A percentile compares a stretch with the other conserved stretches of the same genome.
phyloP scores from a whole-genome alignment of 2,797 vertebrate genomes.

The Pelodytes ibericus region DNA sequence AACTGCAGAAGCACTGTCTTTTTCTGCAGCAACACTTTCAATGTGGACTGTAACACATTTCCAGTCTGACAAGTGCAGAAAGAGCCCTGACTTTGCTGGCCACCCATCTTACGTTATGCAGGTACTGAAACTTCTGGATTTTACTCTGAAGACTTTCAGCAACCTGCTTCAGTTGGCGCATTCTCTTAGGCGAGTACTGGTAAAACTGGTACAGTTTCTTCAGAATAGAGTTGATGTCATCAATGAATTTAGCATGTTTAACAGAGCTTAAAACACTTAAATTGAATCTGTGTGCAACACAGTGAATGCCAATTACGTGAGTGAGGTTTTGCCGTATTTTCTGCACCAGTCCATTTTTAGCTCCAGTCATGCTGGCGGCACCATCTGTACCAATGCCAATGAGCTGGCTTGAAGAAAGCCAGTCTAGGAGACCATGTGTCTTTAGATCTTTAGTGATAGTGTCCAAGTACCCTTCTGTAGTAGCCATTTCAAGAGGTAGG shows the following conservation, averaged over 20 bases:
- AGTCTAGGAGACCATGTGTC: background rate
- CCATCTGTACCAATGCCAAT: slow-evolving; percentile 9
- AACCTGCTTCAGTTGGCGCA: background rate
- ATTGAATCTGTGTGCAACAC: slow-evolving; percentile 16
- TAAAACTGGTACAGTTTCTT: slow-evolving; percentile 12
- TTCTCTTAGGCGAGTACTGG: background rate
- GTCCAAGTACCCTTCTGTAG: background rate
- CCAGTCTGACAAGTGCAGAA: background rate
- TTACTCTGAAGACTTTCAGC: background rate
- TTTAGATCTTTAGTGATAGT: background rate
- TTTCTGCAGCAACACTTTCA: too few relatives aligned
- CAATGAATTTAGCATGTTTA: too few relatives aligned
- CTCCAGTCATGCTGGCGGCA: slow-evolving; percentile 4
- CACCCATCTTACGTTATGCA: slow-evolving; percentile 12
- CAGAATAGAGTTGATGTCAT: background rate
- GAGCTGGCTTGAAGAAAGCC: background rate
- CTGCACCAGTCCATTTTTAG: slow-evolving; percentile 2
- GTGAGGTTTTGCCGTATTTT: background rate
- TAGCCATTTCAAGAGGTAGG: slow-evolving; percentile 4
- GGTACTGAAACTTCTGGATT: background rate
- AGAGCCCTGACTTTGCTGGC: slow-evolving; percentile 1
- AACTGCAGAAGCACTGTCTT: too few relatives aligned
- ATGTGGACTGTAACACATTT: background rate
- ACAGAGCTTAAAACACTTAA: background rate
- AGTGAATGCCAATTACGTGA: slow-evolving; percentile 3